phyloP scores from a whole-genome alignment of 2,113 vertebrate genomes.

The Gila orcuttii region DNA sequence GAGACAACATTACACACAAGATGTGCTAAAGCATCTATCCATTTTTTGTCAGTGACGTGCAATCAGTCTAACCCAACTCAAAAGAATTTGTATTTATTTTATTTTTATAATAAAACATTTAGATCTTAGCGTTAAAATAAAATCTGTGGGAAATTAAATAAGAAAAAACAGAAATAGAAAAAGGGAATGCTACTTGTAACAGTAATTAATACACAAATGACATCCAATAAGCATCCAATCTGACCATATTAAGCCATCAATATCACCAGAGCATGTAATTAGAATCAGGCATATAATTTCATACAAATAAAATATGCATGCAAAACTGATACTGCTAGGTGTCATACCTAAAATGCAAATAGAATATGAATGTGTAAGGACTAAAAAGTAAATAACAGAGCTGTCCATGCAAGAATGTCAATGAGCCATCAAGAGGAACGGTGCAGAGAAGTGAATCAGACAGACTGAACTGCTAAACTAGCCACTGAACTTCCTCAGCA shows the following conservation, averaged over 20 bases:
- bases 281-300: neutral
- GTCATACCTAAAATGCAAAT: neutral
- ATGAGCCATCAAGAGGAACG: neutral
- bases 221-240: neutral
- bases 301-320: neutral
- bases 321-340: neutral
- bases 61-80: too few relatives aligned
- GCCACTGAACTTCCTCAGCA: neutral
- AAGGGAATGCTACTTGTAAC: neutral
- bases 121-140: neutral
- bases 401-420: neutral
- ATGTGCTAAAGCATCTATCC: too few relatives aligned
- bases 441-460: constrained; percentile 4
- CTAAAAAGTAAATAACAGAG: neutral
- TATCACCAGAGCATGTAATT: neutral
- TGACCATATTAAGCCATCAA: neutral
- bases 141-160: neutral
- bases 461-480: neutral
- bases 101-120: neutral
- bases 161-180: neutral
- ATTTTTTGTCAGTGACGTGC: too few relatives aligned
- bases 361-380: neutral
- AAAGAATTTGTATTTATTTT: neutral
- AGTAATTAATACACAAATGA: neutral
- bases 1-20: neutral